Evolutionary conservation across 2,113 vertebrate species (phyloP), one percentile per base, ranked within the genome.

Genomic region (Calyptomena viridis): DNA sequence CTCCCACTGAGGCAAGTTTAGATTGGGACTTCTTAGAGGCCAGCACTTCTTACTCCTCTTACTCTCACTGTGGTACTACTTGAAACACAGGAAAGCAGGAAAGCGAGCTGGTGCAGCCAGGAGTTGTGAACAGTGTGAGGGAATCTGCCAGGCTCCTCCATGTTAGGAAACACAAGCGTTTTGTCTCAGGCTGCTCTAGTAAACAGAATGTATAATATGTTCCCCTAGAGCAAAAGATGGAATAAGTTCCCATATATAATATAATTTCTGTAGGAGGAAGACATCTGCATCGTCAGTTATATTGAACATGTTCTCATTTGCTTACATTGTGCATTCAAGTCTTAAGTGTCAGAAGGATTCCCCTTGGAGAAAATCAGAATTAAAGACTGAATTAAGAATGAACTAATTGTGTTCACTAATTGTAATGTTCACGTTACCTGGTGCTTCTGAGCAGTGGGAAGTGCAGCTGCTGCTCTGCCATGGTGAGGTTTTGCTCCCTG

Each of bases 371-470:
- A 55, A 47, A 90, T 1, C 80, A 79, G 68, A 56, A 95, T 95
- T 87, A 98, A 95, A 95, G 84, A 44, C 79, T 85, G 95, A 90
- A 50, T 93, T 50, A 67, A 95, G 94, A 91, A 84, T 68, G 60
- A 97, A 97, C 94, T 62, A 95, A 87, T 92, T 95, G 64, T 71
- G 68, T 28, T 90, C 85, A 42, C 91, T 96, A 89, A 95, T 96
- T 95, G 59, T 8, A 81, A 62, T 55, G 78, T 67, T 96, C 47
- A 1, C 35, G 18, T 75, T 92, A 27, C 60, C 75, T 59, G 47
- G 52, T 81, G 83, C 83, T 90, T 55, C 16, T 8, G 76, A 97
- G 30, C 71, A 63, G 56, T 3, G 50, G 35, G 79, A 87, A 58
- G 82, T 83, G 80, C 92, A 93, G 93, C 75, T 83, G 91, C 87